Percentiles rank a stretch among this genome's conserved stretches.
These are phyloP conservation scores for Bambusicola thoracicus DNA, from an alignment of 2,113 vertebrate genomes.

Conservation along the genomic window DNA sequence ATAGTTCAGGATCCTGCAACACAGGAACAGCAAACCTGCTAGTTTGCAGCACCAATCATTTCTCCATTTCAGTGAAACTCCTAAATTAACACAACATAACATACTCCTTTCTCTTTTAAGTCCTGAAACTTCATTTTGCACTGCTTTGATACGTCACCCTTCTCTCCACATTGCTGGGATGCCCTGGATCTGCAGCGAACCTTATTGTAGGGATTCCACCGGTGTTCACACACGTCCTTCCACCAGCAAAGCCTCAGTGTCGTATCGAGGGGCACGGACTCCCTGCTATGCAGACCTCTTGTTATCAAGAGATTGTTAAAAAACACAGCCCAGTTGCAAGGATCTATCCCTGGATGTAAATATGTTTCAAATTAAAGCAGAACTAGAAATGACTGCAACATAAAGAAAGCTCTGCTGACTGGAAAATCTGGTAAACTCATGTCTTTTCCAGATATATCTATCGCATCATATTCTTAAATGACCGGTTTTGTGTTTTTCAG, in stretches of 20 bases:
- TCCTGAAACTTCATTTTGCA: background rate
- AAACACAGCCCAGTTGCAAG: background rate
- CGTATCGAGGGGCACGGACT: background rate
- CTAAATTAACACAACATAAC: background rate
- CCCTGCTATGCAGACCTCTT: background rate
- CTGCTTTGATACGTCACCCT: background rate
- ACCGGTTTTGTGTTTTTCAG: conserved; percentile 8
- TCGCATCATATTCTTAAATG: background rate
- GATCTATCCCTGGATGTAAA: background rate
- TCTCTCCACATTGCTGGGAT: background rate
- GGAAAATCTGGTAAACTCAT: conserved; percentile 32
- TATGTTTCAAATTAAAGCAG: conserved; percentile 36
- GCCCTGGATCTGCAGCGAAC: background rate
- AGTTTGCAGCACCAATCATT: background rate
- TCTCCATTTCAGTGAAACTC: background rate
- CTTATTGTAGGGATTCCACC: background rate
- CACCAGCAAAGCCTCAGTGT: background rate
- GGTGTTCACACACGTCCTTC: background rate
- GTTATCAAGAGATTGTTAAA: background rate
- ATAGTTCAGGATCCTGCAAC: background rate
- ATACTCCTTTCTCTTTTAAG: background rate
- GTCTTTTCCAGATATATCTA: background rate
- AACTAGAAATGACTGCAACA: background rate
- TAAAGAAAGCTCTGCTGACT: background rate
- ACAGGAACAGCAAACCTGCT: background rate